Conservation (phyloP, 2,113 vertebrate species). For the Petromus typicus region DNA sequence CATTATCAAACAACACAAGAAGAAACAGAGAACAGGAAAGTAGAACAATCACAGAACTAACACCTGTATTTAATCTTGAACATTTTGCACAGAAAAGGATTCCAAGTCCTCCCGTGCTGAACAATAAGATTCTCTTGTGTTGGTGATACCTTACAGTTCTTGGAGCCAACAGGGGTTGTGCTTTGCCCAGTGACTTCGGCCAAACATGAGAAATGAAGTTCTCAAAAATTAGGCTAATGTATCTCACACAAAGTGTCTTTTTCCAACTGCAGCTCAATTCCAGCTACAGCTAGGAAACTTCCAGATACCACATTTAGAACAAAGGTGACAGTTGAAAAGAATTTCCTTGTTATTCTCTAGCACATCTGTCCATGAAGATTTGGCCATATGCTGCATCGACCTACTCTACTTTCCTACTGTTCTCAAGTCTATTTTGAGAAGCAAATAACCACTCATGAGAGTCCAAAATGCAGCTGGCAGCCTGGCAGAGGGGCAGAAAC, state of each 20-base stretch:
- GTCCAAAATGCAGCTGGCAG: slow-evolving; percentile 34
- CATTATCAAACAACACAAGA: neutral
- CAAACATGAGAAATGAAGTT: neutral
- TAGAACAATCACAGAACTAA: neutral
- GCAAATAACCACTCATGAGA: slow-evolving; percentile 23
- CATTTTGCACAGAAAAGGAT: neutral
- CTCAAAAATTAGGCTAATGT: slow-evolving; percentile 56
- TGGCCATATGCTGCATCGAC: slow-evolving; percentile 40
- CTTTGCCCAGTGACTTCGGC: neutral
- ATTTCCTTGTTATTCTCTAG: slow-evolving; percentile 28
- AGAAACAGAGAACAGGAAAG: slow-evolving; percentile 18
- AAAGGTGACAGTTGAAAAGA: slow-evolving; percentile 24
- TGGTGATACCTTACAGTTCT: neutral
- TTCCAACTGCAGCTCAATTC: slow-evolving; percentile 28
- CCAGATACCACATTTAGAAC: slow-evolving; percentile 49
- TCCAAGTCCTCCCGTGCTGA: neutral
- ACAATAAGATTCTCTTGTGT: neutral
- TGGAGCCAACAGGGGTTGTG: neutral
- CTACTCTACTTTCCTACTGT: slow-evolving; percentile 48
- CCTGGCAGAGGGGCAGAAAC: neutral
- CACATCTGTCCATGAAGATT: slow-evolving; percentile 64
- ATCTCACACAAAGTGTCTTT: neutral
- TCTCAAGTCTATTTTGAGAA: slow-evolving; percentile 53
- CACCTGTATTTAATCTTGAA: neutral
- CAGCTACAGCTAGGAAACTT: slow-evolving; percentile 42